phyloP scores from a whole-genome alignment of 2,888 invertebrate genomes.

The Drosophila anomelani region DNA sequence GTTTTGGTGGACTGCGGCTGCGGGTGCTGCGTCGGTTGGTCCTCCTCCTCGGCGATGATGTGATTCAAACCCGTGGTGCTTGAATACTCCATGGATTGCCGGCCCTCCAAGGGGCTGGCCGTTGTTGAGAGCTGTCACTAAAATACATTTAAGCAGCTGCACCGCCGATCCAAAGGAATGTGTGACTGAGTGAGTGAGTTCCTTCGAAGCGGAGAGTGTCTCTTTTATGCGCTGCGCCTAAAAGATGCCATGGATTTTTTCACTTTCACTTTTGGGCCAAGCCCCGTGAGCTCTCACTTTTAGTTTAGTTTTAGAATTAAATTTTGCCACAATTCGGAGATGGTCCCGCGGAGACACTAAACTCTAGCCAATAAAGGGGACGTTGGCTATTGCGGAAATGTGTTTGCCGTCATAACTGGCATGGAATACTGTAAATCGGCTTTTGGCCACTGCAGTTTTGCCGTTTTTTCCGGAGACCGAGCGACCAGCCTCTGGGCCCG shows the following conservation, averaged over 20 bases:
- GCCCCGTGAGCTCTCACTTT: not conserved
- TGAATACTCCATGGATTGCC: conserved; percentile 85
- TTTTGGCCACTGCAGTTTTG: conserved; percentile 70
- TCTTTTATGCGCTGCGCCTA: conserved; percentile 72
- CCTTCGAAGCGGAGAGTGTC: conserved; percentile 30
- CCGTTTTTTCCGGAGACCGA: conserved; percentile 69
- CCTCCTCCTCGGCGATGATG: conserved; percentile 28
- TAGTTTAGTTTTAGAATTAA: not conserved
- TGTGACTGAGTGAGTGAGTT: not conserved
- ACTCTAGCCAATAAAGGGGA: conserved; percentile 25
- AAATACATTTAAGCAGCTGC: conserved; percentile 85
- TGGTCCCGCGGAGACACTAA: conserved; percentile 10
- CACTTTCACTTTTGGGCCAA: conserved; percentile 61
- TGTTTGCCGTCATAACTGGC: conserved; percentile 78
- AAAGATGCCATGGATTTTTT: conserved; percentile 71
- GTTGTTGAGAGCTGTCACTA: conserved; percentile 81
- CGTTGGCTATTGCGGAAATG: conserved; percentile 69
- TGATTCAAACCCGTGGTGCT: conserved; percentile 82
- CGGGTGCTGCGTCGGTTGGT: conserved; percentile 26
- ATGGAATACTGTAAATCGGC: conserved; percentile 80
- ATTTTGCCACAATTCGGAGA: conserved; percentile 4
- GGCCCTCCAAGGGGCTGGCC: conserved; percentile 85
- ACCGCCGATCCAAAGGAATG: conserved; percentile 32
- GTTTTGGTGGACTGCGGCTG: conserved; percentile 51
- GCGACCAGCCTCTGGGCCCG: conserved; percentile 78